phyloP scores from a whole-genome alignment of 2,888 invertebrate genomes.

The Polymixis flavicincta region DNA sequence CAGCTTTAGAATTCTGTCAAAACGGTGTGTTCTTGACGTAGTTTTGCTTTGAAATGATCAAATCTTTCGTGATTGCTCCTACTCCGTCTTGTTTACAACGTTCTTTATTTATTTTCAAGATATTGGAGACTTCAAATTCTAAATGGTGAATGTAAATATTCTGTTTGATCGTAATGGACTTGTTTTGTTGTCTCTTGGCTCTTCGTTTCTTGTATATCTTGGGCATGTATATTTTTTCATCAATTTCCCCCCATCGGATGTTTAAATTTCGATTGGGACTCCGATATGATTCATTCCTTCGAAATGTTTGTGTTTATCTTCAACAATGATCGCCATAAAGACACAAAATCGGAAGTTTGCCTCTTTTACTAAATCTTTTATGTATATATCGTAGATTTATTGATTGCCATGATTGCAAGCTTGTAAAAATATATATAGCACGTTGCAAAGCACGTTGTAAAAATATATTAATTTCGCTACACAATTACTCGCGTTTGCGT shows the following conservation, averaged over 20 bases:
- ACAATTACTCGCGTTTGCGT: conserved; percentile 30
- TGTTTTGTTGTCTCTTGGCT: conserved; percentile 40
- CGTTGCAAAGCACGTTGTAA: conserved; percentile 10
- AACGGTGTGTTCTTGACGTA: background rate
- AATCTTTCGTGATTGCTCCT: background rate
- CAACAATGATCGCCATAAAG: conserved; percentile 6
- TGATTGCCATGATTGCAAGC: background rate
- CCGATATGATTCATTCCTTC: conserved; percentile 37
- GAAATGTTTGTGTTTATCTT: conserved; percentile 34
- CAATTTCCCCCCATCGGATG: conserved; percentile 48
- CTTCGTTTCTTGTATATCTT: conserved; percentile 30
- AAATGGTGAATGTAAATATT: conserved; percentile 31
- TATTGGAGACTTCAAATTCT: conserved; percentile 7
- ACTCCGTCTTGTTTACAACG: background rate
- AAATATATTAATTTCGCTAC: conserved; percentile 34
- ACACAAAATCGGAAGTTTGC: conserved; percentile 17
- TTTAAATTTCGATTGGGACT: conserved; percentile 44
- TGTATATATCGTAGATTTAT: background rate
- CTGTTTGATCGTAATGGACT: conserved; percentile 27
- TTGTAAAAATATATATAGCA: background rate
- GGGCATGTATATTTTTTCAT: conserved; percentile 31
- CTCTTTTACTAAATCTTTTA: conserved; percentile 12
- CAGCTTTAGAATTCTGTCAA: background rate
- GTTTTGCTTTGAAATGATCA: background rate
- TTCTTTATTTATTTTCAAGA: conserved; percentile 22